phyloP scores from a whole-genome alignment of 2,113 vertebrate genomes.

The Phainopepla nitens region DNA sequence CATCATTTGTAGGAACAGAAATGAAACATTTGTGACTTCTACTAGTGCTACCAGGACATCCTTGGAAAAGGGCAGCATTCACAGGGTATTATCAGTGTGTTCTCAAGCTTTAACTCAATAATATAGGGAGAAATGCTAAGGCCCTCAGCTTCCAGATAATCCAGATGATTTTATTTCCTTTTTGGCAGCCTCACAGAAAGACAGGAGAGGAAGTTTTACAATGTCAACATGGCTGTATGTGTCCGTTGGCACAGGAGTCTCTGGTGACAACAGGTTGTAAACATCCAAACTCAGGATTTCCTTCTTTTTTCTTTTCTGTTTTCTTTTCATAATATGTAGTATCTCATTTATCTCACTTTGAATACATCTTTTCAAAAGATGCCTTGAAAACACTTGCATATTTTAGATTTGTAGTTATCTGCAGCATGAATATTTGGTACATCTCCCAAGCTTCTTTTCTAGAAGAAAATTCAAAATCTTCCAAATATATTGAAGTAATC shows the following conservation, averaged over 20 bases:
- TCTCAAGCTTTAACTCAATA: neutral
- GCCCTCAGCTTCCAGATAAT: neutral
- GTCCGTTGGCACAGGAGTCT: neutral
- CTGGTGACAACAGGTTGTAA: neutral
- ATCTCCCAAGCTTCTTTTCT: neutral
- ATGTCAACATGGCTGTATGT: neutral
- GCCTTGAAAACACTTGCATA: neutral
- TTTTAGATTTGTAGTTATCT: neutral
- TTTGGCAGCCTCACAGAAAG: neutral
- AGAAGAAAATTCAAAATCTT: neutral
- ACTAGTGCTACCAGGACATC: neutral
- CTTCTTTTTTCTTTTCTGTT: neutral
- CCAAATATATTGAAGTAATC: neutral
- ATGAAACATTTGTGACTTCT: neutral
- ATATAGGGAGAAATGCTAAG: neutral
- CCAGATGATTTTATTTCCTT: slow-evolving; percentile 3
- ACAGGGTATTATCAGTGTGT: neutral
- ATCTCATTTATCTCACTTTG: neutral
- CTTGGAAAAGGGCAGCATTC: neutral
- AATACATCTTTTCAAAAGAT: neutral
- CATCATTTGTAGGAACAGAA: neutral
- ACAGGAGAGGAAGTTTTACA: neutral
- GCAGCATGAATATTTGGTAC: neutral
- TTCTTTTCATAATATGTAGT: rapidly evolving
- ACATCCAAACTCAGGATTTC: neutral